Base-by-base conservation (phyloP, 2,888 invertebrate species). In the Lepidocyrtinus sp. region DNA sequence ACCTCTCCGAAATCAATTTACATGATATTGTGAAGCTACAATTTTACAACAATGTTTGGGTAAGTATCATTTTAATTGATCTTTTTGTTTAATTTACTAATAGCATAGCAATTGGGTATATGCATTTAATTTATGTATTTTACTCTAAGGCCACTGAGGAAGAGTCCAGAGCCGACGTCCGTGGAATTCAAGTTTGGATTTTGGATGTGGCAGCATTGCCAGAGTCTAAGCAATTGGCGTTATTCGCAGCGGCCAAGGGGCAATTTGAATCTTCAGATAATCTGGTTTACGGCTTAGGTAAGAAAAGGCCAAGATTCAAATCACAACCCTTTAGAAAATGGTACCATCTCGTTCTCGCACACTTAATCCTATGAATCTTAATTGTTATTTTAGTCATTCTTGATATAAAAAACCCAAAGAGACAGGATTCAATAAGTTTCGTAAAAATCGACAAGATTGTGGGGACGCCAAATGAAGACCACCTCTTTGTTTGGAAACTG, bases 11-110 rank as follows among this genome's bases (percentile, higher is more conserved):
- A 50, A 62, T 78, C 0, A 93, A 94, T 87, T 91, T 96, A 83
- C 92, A 94, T 46, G 91, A 93, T 25, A 90, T 93, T 84, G 91
- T 96, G 55, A 90, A 92, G 0, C 95, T 95, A 84, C 92, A 92
- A 27, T 93, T 94, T 85, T 91, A 93, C 69, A 89, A 90, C 63
- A 91, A 92, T 86, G 90, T 93, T 82, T 94, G 93, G 93, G 93
- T 93, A 88, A 89, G 90, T 45, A 50, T 1, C 15, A n/a, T 55
- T 24, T 25, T 70, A 7, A 85, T 22, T 22, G 15, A 22, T 19
- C 63, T 12, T 15, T 5, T 15, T 21, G 15, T 63, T 21, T 59
- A 19, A 15, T 63, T 24, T 17, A n/a, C n/a, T n/a, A n/a, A n/a
- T n/a, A n/a, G n/a, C n/a, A n/a, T n/a, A n/a, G n/a, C n/a, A n/a